These are phyloP conservation scores for Sebastes minor DNA, from an alignment of 2,797 vertebrate genomes.

Conservation along the genomic window DNA sequence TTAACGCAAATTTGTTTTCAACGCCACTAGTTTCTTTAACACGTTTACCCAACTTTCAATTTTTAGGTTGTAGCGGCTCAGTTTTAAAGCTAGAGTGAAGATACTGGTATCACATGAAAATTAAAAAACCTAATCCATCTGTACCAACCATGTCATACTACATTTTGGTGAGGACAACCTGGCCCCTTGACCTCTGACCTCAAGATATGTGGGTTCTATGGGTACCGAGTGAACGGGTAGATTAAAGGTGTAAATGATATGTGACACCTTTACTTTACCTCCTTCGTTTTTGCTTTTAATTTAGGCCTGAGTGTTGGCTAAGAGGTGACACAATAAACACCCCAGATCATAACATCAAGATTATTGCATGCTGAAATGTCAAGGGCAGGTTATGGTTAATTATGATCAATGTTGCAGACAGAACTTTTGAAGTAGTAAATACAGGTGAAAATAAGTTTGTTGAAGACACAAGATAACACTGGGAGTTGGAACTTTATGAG, in stretches of 20 bases:
- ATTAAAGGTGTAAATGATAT: neutral
- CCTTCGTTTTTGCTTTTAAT: neutral
- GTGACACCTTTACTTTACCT: neutral
- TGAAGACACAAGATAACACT: neutral
- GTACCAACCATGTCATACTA: too few species aligned
- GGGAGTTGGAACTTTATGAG: neutral
- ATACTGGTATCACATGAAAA: neutral
- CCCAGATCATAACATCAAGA: neutral
- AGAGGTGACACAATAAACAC: neutral
- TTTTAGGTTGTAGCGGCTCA: too few species aligned
- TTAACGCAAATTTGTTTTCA: too few species aligned
- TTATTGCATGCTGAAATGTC: neutral
- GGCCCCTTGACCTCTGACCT: too few species aligned
- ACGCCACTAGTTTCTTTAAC: too few species aligned
- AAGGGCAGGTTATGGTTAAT: neutral
- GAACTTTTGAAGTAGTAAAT: neutral
- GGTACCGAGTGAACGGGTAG: neutral
- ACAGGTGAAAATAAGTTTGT: neutral
- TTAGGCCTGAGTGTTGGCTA: neutral
- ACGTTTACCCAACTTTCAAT: too few species aligned
- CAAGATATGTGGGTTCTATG: too few species aligned
- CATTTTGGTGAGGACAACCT: too few species aligned
- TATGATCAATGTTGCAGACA: neutral
- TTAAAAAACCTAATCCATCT: neutral
- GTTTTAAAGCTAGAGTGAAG: too few species aligned